Evolutionary conservation across 2,797 vertebrate genomes (phyloP).

Genomic region (Sardinella longiceps): DNA sequence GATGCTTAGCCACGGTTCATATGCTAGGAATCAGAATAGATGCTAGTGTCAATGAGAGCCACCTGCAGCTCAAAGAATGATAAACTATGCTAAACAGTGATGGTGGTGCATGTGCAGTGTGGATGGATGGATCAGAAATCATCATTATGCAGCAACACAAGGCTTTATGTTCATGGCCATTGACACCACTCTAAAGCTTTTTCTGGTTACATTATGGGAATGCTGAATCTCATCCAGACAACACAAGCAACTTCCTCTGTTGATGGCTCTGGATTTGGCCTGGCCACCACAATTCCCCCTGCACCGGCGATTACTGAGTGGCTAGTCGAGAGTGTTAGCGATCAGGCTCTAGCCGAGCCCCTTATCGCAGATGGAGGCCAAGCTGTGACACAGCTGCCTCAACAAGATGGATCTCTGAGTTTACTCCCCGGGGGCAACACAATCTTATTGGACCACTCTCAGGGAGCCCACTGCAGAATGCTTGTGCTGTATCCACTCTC

Average conservation of each 20-base stretch:
- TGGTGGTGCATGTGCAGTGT: neutral
- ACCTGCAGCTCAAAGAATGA: neutral
- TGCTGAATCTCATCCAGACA: neutral
- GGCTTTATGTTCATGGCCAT: neutral
- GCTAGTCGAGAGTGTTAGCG: neutral
- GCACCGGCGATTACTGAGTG: constrained; percentile 2
- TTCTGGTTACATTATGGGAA: neutral
- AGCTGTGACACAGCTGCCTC: neutral
- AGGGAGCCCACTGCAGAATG: neutral
- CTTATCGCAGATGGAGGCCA: neutral
- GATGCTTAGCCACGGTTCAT: neutral
- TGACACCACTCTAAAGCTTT: neutral
- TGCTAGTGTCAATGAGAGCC: neutral
- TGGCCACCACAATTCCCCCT: neutral
- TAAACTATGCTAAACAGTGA: neutral
- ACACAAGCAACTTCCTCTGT: neutral
- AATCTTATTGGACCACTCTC: neutral
- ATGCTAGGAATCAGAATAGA: neutral
- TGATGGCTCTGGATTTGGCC: neutral
- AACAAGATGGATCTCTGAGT: neutral
- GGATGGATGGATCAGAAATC: no score
- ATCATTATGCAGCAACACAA: no score
- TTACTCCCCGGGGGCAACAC: neutral
- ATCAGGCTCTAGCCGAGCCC: neutral
- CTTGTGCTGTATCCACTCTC: neutral